Conservation (phyloP, 2,113 vertebrate species). For the Dolichotis patagonum region DNA sequence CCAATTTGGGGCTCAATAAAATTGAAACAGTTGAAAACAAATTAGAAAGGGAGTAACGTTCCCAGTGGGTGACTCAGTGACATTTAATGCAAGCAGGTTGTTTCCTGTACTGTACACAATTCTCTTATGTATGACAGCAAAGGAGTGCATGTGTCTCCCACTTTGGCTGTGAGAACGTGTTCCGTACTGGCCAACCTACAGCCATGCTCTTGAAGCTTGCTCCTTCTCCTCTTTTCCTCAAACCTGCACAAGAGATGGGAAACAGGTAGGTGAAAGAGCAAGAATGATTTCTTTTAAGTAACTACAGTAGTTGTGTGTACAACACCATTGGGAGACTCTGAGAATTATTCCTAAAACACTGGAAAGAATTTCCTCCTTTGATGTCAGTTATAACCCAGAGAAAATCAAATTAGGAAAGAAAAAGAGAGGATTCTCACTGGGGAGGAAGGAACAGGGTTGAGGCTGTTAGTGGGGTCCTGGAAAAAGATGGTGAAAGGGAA, state of each 20-base stretch:
- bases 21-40: conserved; percentile 17
- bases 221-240: not conserved
- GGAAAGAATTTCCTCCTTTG: conserved; percentile 65
- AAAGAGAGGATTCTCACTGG: conserved; percentile 25
- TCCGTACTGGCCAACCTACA: not conserved
- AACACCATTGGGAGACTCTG: conserved; percentile 67
- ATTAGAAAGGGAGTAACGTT: not conserved
- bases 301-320: conserved; percentile 62
- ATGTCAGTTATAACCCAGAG: conserved; percentile 64
- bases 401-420: conserved; percentile 79
- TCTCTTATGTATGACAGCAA: not conserved
- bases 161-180: not conserved
- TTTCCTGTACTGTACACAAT: accelerated
- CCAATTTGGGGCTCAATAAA: not conserved
- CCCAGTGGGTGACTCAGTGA: not conserved
- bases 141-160: not conserved
- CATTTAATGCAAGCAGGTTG: not conserved
- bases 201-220: not conserved
- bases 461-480: not conserved
- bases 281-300: not conserved
- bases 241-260: not conserved
- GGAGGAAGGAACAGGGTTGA: not conserved
- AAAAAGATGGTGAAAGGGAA: not conserved
- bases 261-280: conserved; percentile 3
- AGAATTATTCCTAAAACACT: conserved; percentile 77